phyloP scores from a whole-genome alignment of 92 coral and sea anemone genomes.

The Zoanthus gigantus region DNA sequence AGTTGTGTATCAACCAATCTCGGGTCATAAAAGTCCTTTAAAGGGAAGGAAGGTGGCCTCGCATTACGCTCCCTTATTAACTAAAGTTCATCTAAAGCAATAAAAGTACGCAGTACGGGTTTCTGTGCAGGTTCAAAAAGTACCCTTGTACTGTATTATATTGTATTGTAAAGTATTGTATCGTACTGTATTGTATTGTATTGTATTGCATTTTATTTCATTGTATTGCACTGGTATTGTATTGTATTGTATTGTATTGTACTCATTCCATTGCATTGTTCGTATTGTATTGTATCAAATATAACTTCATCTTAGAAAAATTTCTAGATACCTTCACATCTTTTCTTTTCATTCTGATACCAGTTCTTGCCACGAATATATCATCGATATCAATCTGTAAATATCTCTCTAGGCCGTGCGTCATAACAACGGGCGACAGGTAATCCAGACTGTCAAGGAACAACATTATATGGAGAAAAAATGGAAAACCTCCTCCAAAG shows the following conservation, averaged over 20 bases:
- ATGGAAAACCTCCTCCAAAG: slow-evolving; percentile 92
- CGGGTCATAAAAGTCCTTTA: too few species aligned
- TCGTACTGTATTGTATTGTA: neutral
- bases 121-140: too few species aligned
- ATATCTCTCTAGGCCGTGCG: slow-evolving; percentile 77
- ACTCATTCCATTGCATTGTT: neutral
- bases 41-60: too few species aligned
- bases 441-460: slow-evolving; percentile 89
- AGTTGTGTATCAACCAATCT: too few species aligned
- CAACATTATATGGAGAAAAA: slow-evolving; percentile 87
- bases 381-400: slow-evolving; percentile 94
- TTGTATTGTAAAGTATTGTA: neutral
- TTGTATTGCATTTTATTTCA: neutral
- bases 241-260: neutral
- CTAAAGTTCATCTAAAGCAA: too few species aligned
- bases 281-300: too few species aligned
- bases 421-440: slow-evolving; percentile 72
- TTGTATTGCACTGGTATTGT: neutral
- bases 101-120: too few species aligned
- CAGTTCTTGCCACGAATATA: slow-evolving; percentile 89
- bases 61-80: too few species aligned
- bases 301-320: neutral
- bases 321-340: slow-evolving; percentile 84
- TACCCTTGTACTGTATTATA: too few species aligned
- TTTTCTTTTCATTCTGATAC: slow-evolving; percentile 79